These are phyloP conservation scores for Drosophila paramelanica DNA, from an alignment of 2,888 invertebrate genomes.

Conservation along the genomic window DNA sequence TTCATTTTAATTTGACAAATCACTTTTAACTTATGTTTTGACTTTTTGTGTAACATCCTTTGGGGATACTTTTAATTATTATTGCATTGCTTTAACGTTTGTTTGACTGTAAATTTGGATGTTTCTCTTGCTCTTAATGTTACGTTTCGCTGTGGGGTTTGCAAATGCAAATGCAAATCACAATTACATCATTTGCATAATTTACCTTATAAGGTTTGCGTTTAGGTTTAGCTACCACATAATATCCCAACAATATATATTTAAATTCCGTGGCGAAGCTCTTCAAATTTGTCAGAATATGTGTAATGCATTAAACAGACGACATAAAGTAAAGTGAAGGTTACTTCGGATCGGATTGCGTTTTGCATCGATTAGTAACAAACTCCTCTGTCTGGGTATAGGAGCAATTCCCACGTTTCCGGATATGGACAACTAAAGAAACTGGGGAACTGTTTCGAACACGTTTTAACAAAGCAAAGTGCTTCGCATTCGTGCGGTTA, in stretches of 20 bases:
- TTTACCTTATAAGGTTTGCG: constrained; percentile 2
- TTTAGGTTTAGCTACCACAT: background rate
- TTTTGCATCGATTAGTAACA: no score
- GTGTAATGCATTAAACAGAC: background rate
- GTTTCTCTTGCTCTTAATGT: background rate
- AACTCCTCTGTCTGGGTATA: background rate
- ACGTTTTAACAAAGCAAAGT: constrained; percentile 18
- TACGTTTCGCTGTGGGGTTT: constrained; percentile 19
- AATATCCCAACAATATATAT: background rate
- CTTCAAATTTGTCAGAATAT: no score
- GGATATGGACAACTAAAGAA: constrained; percentile 14
- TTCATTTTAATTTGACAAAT: constrained; percentile 68
- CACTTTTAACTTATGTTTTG: constrained; percentile 68
- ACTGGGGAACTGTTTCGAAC: constrained; percentile 16
- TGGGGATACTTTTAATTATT: constrained; percentile 67
- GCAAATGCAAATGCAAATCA: constrained; percentile 28
- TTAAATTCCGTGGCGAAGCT: no score
- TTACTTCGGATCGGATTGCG: no score
- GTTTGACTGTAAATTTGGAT: background rate
- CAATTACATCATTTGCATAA: constrained; percentile 50
- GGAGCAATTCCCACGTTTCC: constrained; percentile 31
- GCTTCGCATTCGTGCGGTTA: constrained; percentile 56
- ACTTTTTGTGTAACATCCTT: constrained; percentile 54
- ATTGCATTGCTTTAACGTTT: constrained; percentile 26
- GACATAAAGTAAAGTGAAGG: no score